Conservation (phyloP, 2,888 invertebrate species). For the Agriopis leucophaearia region DNA sequence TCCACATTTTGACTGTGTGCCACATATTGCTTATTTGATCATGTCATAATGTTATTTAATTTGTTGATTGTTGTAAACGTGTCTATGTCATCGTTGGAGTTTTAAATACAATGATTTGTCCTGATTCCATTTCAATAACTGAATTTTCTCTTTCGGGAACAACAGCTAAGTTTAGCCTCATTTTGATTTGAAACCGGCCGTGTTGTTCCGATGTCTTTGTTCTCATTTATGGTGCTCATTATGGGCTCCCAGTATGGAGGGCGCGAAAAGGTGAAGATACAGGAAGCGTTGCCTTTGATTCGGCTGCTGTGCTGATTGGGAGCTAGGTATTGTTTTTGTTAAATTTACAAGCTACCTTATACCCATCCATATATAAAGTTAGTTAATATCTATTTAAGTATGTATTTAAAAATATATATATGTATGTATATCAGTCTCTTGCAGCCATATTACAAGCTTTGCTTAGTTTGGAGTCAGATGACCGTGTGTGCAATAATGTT, state of each 20-base stretch:
- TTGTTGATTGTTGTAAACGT: not conserved
- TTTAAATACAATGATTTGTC: not conserved
- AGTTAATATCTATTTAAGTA: too few species aligned
- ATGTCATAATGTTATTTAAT: not conserved
- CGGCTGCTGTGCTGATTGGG: conserved; percentile 25
- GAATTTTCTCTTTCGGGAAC: conserved; percentile 7
- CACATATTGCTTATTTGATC: not conserved
- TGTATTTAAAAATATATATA: too few species aligned
- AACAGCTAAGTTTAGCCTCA: conserved; percentile 16
- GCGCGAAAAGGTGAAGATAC: conserved; percentile 36
- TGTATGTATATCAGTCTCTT: too few species aligned
- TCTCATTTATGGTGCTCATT: conserved; percentile 51
- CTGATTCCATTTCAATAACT: too few species aligned
- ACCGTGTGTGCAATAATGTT: too few species aligned
- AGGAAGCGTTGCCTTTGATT: conserved; percentile 37
- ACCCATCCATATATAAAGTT: not conserved
- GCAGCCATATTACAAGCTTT: too few species aligned
- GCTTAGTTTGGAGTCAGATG: too few species aligned
- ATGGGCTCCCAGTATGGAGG: conserved; percentile 45
- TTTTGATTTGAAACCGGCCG: conserved; percentile 41
- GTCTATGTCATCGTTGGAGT: not conserved
- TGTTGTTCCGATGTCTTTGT: conserved; percentile 47
- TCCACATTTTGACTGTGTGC: not conserved
- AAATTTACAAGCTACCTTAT: not conserved
- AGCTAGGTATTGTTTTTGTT: not conserved